Evolutionary conservation across 2,797 vertebrate species (phyloP).

Genomic region (Bradypodion pumilum): DNA sequence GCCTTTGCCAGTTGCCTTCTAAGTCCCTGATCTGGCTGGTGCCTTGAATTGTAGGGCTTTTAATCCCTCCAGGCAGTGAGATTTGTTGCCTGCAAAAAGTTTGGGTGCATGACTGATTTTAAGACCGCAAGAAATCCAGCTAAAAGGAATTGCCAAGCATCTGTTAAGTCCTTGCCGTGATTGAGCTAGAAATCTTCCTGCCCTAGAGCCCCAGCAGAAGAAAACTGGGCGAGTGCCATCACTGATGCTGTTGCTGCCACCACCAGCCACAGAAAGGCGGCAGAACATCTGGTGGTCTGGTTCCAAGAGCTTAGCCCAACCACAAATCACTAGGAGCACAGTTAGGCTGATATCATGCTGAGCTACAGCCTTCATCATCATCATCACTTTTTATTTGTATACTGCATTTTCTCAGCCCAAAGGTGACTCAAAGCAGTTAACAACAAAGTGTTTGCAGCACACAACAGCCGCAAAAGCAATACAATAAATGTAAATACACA

Average conservation of each 20-base stretch:
- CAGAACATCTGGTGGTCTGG: background rate
- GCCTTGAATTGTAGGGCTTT: background rate
- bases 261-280: background rate
- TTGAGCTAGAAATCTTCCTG: background rate
- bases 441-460: too few relatives aligned
- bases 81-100: background rate
- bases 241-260: background rate
- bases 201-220: background rate
- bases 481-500: too few relatives aligned
- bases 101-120: background rate
- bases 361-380: too few relatives aligned
- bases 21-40: background rate
- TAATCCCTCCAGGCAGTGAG: background rate
- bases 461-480: too few relatives aligned
- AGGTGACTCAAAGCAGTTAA: too few relatives aligned
- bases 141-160: constrained; percentile 6
- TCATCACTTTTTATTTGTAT: too few relatives aligned
- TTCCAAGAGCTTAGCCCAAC: background rate
- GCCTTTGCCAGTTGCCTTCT: too few relatives aligned
- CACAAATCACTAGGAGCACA: background rate
- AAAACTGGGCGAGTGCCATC: background rate
- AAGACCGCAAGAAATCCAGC: constrained; percentile 2
- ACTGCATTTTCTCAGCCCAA: too few relatives aligned
- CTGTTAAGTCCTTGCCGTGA: background rate
- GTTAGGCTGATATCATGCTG: background rate